Conservation (phyloP, 2,797 vertebrate species). For the Tragelaphus eurycerus region DNA sequence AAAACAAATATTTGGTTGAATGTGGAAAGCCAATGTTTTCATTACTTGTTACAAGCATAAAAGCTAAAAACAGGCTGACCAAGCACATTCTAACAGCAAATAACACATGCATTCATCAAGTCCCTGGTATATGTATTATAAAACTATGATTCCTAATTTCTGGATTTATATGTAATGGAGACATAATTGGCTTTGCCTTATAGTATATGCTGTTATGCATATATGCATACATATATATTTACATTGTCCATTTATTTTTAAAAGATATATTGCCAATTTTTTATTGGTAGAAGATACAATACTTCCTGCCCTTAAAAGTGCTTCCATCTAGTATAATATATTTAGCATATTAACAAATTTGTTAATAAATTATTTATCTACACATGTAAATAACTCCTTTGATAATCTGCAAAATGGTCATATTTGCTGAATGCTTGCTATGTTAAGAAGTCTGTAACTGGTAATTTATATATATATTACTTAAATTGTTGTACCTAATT, state of each 20-base stretch:
- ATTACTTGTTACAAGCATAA: slow-evolving; percentile 63
- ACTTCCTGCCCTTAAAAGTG: slow-evolving; percentile 2
- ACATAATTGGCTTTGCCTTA: background rate
- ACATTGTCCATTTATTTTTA: slow-evolving; percentile 28
- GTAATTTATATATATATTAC: background rate
- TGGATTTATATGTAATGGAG: slow-evolving; percentile 11
- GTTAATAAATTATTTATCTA: slow-evolving; percentile 20
- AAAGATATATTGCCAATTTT: background rate
- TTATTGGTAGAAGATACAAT: background rate
- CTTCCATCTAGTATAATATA: background rate
- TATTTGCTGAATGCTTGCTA: background rate
- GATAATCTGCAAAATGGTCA: background rate
- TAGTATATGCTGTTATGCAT: background rate
- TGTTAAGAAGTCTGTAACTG: background rate
- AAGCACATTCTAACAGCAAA: slow-evolving; percentile 62
- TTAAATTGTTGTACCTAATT: background rate
- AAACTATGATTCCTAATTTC: slow-evolving; percentile 44
- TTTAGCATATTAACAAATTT: background rate
- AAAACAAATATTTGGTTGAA: slow-evolving; percentile 77
- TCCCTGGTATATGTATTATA: background rate
- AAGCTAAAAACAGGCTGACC: slow-evolving; percentile 68
- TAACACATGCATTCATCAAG: slow-evolving; percentile 59
- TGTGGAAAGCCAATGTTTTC: slow-evolving; percentile 70
- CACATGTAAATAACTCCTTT: slow-evolving; percentile 1
- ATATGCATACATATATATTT: background rate